Evolutionary conservation across 2,113 vertebrate genomes (phyloP).

Genomic region (Petroica traversi): DNA sequence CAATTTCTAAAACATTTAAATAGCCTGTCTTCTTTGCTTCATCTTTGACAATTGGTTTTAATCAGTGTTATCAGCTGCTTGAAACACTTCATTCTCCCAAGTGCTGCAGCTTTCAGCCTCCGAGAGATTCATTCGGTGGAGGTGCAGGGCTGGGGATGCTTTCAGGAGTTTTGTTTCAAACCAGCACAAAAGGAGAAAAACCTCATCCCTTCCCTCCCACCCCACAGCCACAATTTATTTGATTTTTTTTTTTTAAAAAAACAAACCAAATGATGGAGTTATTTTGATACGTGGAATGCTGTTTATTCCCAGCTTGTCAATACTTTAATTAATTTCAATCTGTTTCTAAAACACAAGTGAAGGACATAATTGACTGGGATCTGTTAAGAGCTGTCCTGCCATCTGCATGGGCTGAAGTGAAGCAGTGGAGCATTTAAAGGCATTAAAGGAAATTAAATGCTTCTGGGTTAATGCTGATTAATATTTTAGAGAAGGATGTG

Average conservation of each 20-base stretch:
- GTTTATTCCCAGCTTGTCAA: constrained; percentile 36
- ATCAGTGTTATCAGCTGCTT: constrained; percentile 7
- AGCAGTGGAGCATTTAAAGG: not conserved
- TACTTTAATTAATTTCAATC: constrained; percentile 37
- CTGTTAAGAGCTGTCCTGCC: constrained; percentile 24
- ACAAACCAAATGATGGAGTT: not conserved
- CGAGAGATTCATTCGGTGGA: accelerated
- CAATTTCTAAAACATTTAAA: not conserved
- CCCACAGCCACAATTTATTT: accelerated
- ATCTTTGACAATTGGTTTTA: constrained; percentile 24
- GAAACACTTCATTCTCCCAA: not conserved
- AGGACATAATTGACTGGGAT: not conserved
- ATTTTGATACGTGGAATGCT: not conserved
- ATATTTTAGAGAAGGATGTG: not conserved
- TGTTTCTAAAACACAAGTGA: constrained; percentile 43
- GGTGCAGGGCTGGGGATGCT: not conserved
- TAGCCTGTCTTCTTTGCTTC: not conserved
- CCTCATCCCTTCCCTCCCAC: not conserved
- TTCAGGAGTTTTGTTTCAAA: not conserved
- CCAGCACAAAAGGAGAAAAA: not conserved
- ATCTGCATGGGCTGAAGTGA: not conserved
- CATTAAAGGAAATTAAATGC: not conserved
- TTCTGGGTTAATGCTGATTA: not conserved
- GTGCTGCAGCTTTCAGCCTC: not conserved
- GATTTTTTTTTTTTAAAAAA: not conserved